A percentile compares a stretch with the other conserved stretches of the same genome.
phyloP scores from a whole-genome alignment of 2,797 vertebrate species.

The Muraenolepis orangiensis region DNA sequence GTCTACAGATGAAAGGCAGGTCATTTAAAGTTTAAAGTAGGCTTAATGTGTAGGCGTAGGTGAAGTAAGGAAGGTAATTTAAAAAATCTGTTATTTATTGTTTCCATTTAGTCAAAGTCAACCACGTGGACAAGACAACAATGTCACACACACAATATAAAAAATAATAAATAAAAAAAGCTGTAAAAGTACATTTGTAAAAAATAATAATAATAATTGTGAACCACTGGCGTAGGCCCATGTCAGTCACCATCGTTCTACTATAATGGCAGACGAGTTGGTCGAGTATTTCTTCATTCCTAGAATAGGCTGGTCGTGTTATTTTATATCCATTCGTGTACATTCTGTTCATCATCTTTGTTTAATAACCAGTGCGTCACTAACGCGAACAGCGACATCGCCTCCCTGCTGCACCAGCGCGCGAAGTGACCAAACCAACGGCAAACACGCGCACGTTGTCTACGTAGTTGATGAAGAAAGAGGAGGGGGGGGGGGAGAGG shows the following conservation, averaged over 20 bases:
- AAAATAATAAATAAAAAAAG: too few relatives aligned
- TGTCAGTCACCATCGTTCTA: neutral
- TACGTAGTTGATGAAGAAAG: constrained; percentile 22
- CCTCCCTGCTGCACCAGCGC: neutral
- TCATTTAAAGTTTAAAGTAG: neutral
- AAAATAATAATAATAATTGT: neutral
- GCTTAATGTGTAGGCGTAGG: neutral
- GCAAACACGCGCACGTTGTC: constrained; percentile 14
- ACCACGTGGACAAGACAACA: neutral
- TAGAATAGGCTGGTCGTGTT: too few relatives aligned
- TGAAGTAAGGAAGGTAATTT: too few relatives aligned
- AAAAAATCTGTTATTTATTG: too few relatives aligned
- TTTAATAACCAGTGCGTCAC: too few relatives aligned
- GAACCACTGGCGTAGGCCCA: neutral
- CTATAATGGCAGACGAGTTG: neutral
- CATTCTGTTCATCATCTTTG: too few relatives aligned
- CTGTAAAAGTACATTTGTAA: too few relatives aligned
- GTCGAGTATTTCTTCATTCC: neutral
- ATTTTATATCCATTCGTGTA: too few relatives aligned
- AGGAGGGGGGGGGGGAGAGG: constrained; percentile 1
- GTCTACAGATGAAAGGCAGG: neutral
- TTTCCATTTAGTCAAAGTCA: neutral
- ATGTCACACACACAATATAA: neutral
- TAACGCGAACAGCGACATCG: too few relatives aligned
- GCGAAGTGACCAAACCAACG: constrained; percentile 5